Evolutionary conservation across 2,113 vertebrate genomes (phyloP).

Genomic region (Xiphophorus hellerii): DNA sequence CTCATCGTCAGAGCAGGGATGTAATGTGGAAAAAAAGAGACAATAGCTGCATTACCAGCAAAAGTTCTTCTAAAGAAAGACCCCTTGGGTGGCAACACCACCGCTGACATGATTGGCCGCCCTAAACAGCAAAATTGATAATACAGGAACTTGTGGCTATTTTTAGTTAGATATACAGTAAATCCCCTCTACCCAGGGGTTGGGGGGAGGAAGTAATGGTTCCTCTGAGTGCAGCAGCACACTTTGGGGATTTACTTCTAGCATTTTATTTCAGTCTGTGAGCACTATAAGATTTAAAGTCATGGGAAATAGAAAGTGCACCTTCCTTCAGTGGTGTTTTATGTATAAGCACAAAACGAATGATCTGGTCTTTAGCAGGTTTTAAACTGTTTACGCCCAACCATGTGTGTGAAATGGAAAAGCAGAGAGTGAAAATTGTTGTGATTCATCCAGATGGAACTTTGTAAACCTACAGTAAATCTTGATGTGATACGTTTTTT

Average conservation of each 20-base stretch:
- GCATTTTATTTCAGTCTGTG: not conserved
- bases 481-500: too few relatives aligned
- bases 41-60: not conserved
- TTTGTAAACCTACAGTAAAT: too few relatives aligned
- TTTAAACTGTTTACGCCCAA: not conserved
- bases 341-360: not conserved
- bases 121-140: not conserved
- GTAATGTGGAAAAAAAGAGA: not conserved
- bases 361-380: not conserved
- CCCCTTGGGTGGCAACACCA: not conserved
- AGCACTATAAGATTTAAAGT: not conserved
- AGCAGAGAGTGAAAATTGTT: too few relatives aligned
- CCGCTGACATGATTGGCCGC: not conserved
- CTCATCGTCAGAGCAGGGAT: not conserved
- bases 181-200: not conserved
- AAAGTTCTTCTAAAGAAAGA: slow-evolving; percentile 3
- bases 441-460: too few relatives aligned
- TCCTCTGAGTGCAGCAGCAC: not conserved
- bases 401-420: too few relatives aligned
- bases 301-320: not conserved
- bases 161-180: not conserved
- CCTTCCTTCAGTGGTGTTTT: not conserved
- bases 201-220: not conserved
- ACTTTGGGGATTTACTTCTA: not conserved
- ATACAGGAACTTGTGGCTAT: not conserved